Base-by-base conservation (phyloP, 1,140 invertebrate genomes). In the Caligus rogercresseyi region DNA sequence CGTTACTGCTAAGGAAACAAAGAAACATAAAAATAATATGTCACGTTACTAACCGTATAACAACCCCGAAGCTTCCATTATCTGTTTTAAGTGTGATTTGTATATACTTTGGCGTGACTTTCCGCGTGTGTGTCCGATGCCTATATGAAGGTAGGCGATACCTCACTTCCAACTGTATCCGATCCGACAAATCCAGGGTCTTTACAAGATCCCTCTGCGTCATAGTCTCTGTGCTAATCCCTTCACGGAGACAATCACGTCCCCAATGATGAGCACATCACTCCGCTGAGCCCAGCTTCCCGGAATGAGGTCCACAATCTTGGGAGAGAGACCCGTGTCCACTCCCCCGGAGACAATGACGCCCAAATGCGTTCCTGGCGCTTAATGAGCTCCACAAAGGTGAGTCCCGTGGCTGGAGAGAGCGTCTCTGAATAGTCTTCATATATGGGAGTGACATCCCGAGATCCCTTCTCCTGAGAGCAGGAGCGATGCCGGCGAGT, bases 21-120 rank as follows among this genome's bases (percentile, higher is more conserved):
- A n/a, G n/a, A n/a, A n/a, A n/a, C n/a, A n/a, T n/a, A n/a, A n/a
- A n/a, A n/a, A n/a, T n/a, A n/a, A n/a, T n/a, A n/a, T n/a, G n/a
- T n/a, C n/a, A n/a, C n/a, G n/a, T n/a, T n/a, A n/a, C 31, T 43
- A 11, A 43, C 31, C 90, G 75, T 20, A 95, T 74, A 1, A 87
- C 93, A 26, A 96, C 83, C 0, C 90, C 91, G 56, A 92, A 80
- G 51, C 87, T 89, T 1, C 85, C 86, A 54, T 81, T 82, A 53
- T 89, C 84, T 68, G 87, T 81, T 71, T 88, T 83, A 24, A 88
- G 77, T 0, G 81, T 79, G 14, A 87, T 81, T 68, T 85, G 82
- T 55, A 72, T 72, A 1, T 70, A 64, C 65, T 70, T 71, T 19
- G 64, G 64, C 61, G 62, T 43, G n/a, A 43, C n/a, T 43, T 43